Conservation (phyloP, 2,113 vertebrate species). For the Hassar affinis region DNA sequence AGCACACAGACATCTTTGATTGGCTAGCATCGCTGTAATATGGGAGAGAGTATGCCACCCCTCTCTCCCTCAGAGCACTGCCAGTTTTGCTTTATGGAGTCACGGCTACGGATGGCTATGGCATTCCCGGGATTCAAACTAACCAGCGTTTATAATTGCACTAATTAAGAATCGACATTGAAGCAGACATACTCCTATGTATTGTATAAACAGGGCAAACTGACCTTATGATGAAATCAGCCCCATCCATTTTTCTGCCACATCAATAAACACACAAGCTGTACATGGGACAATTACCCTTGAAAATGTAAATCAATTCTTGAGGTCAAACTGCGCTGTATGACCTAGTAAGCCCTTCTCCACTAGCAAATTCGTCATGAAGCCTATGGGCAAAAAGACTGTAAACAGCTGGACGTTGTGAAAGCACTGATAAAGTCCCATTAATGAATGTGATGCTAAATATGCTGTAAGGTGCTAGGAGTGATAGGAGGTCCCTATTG, state of each 20-base stretch:
- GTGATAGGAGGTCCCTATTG: too few relatives aligned
- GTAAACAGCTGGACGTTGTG: not conserved
- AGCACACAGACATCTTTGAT: too few relatives aligned
- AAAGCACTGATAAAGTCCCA: not conserved
- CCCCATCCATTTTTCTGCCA: not conserved
- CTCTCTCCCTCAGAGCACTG: too few relatives aligned
- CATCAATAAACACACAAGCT: not conserved
- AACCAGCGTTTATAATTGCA: too few relatives aligned
- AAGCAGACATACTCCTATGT: not conserved
- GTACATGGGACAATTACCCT: not conserved
- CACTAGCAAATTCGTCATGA: not conserved
- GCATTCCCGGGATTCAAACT: too few relatives aligned
- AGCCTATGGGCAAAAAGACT: not conserved
- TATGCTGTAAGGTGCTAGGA: not conserved
- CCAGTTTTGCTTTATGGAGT: too few relatives aligned
- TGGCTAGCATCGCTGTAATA: too few relatives aligned
- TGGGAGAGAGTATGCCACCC: too few relatives aligned
- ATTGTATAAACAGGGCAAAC: not conserved
- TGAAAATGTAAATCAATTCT: conserved; percentile 6
- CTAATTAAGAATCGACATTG: not conserved
- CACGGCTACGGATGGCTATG: too few relatives aligned
- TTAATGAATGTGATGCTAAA: not conserved
- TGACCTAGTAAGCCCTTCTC: not conserved
- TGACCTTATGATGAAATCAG: conserved; percentile 21
- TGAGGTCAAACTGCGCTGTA: conserved; percentile 11